Percentiles rank a stretch among this genome's conserved stretches.
Evolutionary conservation across 2,888 invertebrate species (phyloP).

Genomic region (Tricholauxania praeusta): DNA sequence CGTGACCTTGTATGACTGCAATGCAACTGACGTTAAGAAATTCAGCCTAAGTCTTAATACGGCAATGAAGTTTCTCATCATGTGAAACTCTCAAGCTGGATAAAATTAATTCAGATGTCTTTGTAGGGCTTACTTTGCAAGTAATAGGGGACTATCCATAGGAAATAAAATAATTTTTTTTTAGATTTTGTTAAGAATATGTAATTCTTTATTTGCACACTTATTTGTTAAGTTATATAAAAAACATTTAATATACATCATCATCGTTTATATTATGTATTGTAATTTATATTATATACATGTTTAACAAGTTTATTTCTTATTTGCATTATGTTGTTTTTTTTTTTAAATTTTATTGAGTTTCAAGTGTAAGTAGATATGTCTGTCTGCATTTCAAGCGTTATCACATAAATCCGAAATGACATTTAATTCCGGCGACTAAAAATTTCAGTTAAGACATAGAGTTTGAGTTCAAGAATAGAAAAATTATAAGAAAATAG

Average conservation of each 20-base stretch:
- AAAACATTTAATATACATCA: conserved; percentile 48
- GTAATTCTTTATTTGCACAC: conserved; percentile 67
- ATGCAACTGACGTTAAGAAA: no score
- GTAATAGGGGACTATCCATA: no score
- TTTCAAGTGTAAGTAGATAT: conserved; percentile 1
- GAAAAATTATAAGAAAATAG: conserved; percentile 20
- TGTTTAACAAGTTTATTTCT: conserved; percentile 21
- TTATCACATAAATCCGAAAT: conserved; percentile 67
- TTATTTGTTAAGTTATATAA: conserved; percentile 59
- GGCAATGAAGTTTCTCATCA: no score
- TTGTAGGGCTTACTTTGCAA: no score
- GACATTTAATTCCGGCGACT: conserved; percentile 63
- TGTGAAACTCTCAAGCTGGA: no score
- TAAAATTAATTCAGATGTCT: no score
- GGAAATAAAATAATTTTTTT: not conserved
- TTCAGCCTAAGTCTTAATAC: no score
- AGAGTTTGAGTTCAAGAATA: conserved; percentile 30
- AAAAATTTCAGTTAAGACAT: conserved; percentile 38
- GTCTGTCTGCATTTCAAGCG: conserved; percentile 49
- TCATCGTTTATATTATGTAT: conserved; percentile 48
- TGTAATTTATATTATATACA: conserved; percentile 45
- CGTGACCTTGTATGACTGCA: no score
- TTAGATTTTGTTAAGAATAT: conserved; percentile 61
- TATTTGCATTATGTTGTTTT: conserved; percentile 52
- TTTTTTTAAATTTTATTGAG: conserved; percentile 43